Evolutionary conservation across 1,140 invertebrate genomes (phyloP), one percentile per base, ranked within the genome.

Genomic region (Aricia agestis): DNA sequence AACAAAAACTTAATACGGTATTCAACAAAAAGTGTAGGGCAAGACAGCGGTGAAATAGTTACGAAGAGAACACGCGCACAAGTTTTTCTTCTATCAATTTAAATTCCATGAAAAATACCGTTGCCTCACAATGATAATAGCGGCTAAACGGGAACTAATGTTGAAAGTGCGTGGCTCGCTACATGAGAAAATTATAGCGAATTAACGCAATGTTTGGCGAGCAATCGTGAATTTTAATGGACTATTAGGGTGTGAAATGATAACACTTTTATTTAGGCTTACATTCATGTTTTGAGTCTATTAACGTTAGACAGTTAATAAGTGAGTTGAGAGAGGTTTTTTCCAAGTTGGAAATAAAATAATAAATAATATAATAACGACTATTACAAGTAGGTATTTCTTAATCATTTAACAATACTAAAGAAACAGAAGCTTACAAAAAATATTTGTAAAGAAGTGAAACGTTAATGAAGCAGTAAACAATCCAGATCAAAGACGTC

Each of bases 401-500:
- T 25, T 25, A 25, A 25, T 3, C 25, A 25, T 25, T 25, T 42
- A 42, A 52, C 3, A 52, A 52, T 1, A 13, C 45, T 1, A 52
- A 52, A 52, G 45, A 13, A 11, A 52, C 45, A 52, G 13, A 52
- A 52, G 45, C 13, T 52, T 15, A 52, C 45, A 52, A 52, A 15
- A 52, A 52, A 9, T 13, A 52, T 13, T 52, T 13, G 13, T 52
- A 11, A 13, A 15, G 11, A 52, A 13, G 0, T 1, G 13, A 11
- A 52, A 52, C 9, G 45, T 13, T 36, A 52, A 52, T 52, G 45
- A 52, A 52, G 45, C 45, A 1, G 9, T 52, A 52, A 52, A 52
- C 13, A 52, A 52, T 19, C n/a, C 58, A 63, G 59, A 63, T 63
- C 59, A 63, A 63, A 63, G 59, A 63, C 25, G 59, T 25, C 59